These are phyloP conservation scores for Leucoraja ocellata DNA, from an alignment of 2,797 vertebrate genomes.

Conservation along the genomic window DNA sequence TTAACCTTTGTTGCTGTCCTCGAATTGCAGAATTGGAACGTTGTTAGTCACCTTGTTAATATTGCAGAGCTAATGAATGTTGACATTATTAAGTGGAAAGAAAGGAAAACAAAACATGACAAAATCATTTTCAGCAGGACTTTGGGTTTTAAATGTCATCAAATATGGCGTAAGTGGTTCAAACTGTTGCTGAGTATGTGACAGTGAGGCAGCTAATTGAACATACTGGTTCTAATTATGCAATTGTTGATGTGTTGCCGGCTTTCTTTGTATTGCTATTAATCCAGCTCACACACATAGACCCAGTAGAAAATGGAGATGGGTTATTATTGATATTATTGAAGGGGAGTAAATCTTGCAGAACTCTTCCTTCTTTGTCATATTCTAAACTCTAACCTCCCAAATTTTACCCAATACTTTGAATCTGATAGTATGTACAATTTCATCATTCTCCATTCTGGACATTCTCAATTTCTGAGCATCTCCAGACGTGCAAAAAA, in stretches of 20 bases:
- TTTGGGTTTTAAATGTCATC: neutral
- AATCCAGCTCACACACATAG: neutral
- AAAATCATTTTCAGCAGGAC: neutral
- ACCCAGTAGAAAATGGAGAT: no score
- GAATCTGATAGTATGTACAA: no score
- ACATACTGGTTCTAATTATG: neutral
- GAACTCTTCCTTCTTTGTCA: no score
- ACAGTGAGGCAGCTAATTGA: neutral
- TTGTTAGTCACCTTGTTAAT: neutral
- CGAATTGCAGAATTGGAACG: neutral
- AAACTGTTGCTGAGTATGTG: neutral
- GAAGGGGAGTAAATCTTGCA: no score
- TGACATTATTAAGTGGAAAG: neutral
- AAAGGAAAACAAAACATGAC: neutral
- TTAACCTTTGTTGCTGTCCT: neutral
- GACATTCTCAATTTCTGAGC: no score
- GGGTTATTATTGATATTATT: no score
- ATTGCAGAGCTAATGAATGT: neutral
- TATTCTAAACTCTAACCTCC: no score
- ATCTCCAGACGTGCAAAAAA: no score
- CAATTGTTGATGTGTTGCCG: neutral
- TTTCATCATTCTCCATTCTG: no score
- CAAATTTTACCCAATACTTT: no score
- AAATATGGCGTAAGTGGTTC: neutral
- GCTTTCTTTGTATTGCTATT: neutral